Evolutionary conservation across 2,888 invertebrate species (phyloP).

Genomic region (Ormia ochracea): DNA sequence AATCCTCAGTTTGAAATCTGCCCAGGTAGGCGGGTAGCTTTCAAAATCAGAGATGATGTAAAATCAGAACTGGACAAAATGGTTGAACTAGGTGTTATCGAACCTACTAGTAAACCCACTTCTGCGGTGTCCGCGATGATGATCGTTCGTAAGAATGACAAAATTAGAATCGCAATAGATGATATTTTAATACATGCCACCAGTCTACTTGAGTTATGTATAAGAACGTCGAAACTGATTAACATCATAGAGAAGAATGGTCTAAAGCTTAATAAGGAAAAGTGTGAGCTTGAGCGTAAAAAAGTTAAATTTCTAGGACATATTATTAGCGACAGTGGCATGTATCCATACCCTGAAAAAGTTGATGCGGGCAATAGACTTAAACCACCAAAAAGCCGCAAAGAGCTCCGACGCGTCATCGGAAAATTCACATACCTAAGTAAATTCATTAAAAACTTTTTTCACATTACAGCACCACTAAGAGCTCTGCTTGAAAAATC

Average conservation of each 20-base stretch:
- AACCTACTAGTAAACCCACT: constrained; percentile 52
- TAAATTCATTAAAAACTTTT: constrained; percentile 28
- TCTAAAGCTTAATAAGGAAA: constrained; percentile 65
- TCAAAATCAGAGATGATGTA: constrained; percentile 53
- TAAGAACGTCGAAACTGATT: constrained; percentile 46
- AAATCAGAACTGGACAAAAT: constrained; percentile 58
- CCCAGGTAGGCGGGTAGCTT: constrained; percentile 40
- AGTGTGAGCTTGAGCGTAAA: constrained; percentile 49
- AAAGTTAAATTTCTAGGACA: constrained; percentile 48
- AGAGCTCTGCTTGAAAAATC: not conserved
- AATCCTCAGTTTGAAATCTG: constrained; percentile 53
- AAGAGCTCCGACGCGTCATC: constrained; percentile 57
- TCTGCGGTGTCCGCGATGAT: constrained; percentile 54
- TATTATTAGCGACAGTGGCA: no score
- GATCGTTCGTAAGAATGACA: constrained; percentile 22
- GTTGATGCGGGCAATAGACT: constrained; percentile 51
- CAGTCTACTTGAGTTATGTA: constrained; percentile 50
- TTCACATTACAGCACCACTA: not conserved
- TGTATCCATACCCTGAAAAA: constrained; percentile 39
- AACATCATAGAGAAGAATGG: constrained; percentile 23
- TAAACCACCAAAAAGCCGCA: constrained; percentile 46
- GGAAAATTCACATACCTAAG: constrained; percentile 57
- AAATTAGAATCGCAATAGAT: constrained; percentile 61
- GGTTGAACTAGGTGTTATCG: constrained; percentile 47
- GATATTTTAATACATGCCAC: constrained; percentile 65